Evolutionary conservation across 2,797 vertebrate genomes (phyloP).

Genomic region (Hoplostethus atlanticus): DNA sequence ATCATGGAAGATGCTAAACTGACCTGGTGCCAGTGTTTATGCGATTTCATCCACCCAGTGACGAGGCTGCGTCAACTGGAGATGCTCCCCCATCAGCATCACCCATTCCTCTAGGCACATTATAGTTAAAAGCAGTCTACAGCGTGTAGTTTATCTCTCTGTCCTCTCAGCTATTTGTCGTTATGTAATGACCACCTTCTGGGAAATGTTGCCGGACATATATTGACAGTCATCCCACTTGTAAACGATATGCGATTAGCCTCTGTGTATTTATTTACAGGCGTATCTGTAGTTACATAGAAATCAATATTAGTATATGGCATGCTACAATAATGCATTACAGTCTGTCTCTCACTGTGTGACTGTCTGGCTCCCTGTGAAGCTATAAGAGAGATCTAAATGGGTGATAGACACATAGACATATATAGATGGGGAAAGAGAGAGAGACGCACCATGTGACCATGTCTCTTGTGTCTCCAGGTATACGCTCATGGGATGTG

Average conservation of each 20-base stretch:
- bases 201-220: conserved; percentile 18
- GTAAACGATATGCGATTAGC: conserved; percentile 7
- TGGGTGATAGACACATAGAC: too few species aligned
- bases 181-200: conserved; percentile 26
- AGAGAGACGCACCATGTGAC: not conserved
- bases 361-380: not conserved
- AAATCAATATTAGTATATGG: not conserved
- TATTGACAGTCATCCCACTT: conserved; percentile 46
- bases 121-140: conserved; percentile 50
- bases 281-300: conserved; percentile 3
- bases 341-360: not conserved
- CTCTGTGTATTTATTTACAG: conserved; percentile 21
- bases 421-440: not conserved
- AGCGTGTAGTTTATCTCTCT: conserved; percentile 11
- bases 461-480: conserved; percentile 68
- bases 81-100: conserved; percentile 63
- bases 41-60: conserved; percentile 45
- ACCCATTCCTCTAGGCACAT: conserved; percentile 43
- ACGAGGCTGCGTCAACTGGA: conserved; percentile 74
- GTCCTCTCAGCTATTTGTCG: conserved; percentile 9
- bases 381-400: not conserved
- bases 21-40: conserved; percentile 54
- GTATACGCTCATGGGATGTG: conserved; percentile 92
- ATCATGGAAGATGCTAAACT: not conserved
- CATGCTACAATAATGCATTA: conserved; percentile 4